Base-by-base conservation (phyloP, 2,888 invertebrate species). In the Tiphia femorata region DNA sequence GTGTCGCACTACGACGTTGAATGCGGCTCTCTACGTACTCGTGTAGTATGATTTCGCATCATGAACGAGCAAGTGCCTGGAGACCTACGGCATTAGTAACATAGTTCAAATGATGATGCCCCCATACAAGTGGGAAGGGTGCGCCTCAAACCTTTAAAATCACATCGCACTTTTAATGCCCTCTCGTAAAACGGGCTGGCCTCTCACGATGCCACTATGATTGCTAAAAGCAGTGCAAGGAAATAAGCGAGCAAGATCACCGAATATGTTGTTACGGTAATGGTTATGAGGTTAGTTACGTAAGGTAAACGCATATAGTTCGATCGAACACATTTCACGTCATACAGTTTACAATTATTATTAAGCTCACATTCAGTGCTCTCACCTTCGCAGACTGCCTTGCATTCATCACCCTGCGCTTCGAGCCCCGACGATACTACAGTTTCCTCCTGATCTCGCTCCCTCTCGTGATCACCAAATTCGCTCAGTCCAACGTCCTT, bases 41-140 rank as follows among this genome's bases (percentile, higher is more conserved):
- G 67, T 64, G 62, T 59, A 62, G 65, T 70, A 71, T 65, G 68
- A 71, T n/a, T 62, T 77, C 70, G 64, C 73, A 67, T 72, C 75
- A 70, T 69, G 73, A 72, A 73, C 59, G 65, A 58, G 40, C 63
- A 54, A 59, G 46, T 55, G 59, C 50, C 63, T 54, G 70, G 67
- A 54, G 42, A 79, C 79, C 79, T 80, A 76, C 74, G 79, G 77
- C 76, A 80, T 80, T 78, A 78, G 73, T 73, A 75, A 74, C 62
- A 72, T 59, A 67, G 68, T 72, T 72, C 65, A 70, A 73, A 67
- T 71, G 65, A 50, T 51, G 58, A 63, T 56, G 61, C 62, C 59
- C 59, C 44, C 37, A 19, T 19, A 17, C 37, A 19, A 14, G 55
- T n/a, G n/a, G 47, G 48, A 56, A 54, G 53, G 40, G 46, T 41